Conservation (phyloP, 2,888 invertebrate species). For the Branchipolynoe longqiensis region DNA sequence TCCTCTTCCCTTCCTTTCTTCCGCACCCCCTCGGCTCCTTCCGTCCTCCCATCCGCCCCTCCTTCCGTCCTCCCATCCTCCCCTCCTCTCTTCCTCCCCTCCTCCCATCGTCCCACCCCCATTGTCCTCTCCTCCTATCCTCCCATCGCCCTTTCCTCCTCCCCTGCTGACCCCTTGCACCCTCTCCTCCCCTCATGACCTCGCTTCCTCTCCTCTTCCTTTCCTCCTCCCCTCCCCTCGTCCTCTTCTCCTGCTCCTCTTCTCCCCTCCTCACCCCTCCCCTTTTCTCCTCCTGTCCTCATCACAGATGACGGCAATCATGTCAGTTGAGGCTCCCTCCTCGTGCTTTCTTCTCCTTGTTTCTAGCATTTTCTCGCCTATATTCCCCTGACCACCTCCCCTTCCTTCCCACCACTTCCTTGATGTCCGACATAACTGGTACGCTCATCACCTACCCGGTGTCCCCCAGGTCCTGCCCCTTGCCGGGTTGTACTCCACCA, state of each 20-base stretch:
- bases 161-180: background rate
- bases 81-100: background rate
- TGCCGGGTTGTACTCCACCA: background rate
- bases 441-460: too few relatives aligned
- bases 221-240: conserved; percentile 4
- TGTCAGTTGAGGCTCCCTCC: too few relatives aligned
- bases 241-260: conserved; percentile 17
- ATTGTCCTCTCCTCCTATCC: background rate
- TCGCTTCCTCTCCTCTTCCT: background rate
- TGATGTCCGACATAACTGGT: too few relatives aligned
- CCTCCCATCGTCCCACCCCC: background rate
- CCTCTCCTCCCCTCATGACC: background rate
- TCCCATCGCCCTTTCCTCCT: too few relatives aligned
- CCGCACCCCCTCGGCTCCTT: background rate
- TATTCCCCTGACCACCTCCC: background rate
- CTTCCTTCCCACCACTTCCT: background rate
- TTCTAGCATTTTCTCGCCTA: background rate
- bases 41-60: background rate
- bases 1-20: background rate
- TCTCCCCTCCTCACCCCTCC: conserved; percentile 15
- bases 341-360: background rate
- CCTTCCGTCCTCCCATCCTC: background rate
- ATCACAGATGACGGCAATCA: background rate
- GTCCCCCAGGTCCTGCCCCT: background rate
- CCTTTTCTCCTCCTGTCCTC: background rate